A percentile compares a stretch with the other conserved stretches of the same genome.
These are phyloP conservation scores for Agonopterix subpropinquella DNA, from an alignment of 2,888 invertebrate species.

Conservation along the genomic window DNA sequence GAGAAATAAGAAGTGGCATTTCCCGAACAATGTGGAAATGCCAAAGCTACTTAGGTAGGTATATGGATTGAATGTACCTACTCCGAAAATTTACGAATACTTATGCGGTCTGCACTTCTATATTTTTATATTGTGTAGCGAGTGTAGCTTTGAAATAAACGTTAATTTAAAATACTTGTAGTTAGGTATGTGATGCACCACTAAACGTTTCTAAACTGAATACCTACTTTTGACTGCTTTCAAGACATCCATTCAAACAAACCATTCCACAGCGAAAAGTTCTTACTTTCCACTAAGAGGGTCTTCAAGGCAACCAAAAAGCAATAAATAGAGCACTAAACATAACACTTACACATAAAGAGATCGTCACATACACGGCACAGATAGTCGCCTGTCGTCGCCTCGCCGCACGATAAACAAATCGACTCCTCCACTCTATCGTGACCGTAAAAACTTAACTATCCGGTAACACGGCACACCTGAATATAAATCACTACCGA, in stretches of 20 bases:
- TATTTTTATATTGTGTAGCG: no score
- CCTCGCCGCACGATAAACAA: conserved; percentile 62
- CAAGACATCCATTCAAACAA: not conserved
- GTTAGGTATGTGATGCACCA: no score
- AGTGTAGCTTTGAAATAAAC: no score
- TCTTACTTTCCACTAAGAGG: not conserved
- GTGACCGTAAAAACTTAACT: conserved; percentile 69
- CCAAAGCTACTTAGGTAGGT: no score
- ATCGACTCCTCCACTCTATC: conserved; percentile 64
- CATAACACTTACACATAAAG: conserved; percentile 66
- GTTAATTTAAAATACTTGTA: no score
- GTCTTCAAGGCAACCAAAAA: conserved; percentile 45
- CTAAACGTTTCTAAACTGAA: no score
- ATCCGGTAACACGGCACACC: conserved; percentile 66
- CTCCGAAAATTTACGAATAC: no score
- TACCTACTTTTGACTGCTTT: no score
- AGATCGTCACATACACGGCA: conserved; percentile 46
- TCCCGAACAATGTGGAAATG: no score
- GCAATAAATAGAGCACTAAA: conserved; percentile 64
- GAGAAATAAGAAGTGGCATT: no score
- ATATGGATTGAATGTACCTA: no score
- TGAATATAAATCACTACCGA: conserved; percentile 63
- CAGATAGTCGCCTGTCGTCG: conserved; percentile 66
- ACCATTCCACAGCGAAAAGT: not conserved
- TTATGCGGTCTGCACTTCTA: no score